Base-by-base conservation (phyloP, 2,797 vertebrate species). In the Takifugu rubripes region DNA sequence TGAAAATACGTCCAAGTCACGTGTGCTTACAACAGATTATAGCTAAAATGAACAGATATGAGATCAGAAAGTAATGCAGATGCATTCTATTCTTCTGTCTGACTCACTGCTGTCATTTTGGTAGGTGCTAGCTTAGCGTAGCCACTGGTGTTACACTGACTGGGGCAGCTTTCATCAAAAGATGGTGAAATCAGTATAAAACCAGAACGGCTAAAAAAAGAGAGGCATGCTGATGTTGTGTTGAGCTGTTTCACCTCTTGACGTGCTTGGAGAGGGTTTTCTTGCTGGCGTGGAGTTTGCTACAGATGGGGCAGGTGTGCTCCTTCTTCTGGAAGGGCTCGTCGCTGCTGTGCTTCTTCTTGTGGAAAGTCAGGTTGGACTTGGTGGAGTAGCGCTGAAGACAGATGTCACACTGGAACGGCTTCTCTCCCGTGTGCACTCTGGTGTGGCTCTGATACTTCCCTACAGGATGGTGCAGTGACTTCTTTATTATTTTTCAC, bases 311-410 rank as follows among this genome's bases (percentile, higher is more conserved):
- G 77, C 97, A 99, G 74, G 95, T 95, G 88, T 99, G 96, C 33
- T 99, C 95, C 83, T 99, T 99, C 82, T 91, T 94, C 77, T 92
- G 94, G 73, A 96, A 91, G 25, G 94, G 93, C 0, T 88, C 85
- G 7, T 95, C 91, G 12, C 75, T 86, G 49, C 87, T 85, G 66
- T 99, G 96, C 63, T 96, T 96, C 89, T 97, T 99, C 79, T 93
- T 95, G 90, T 99, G 97, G 14, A 96, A 95, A 0, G 94, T 98
- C 82, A 99, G 90, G 89, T 99, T 99, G 56, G 96, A 99, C 87
- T 99, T 99, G 11, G 97, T 99, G 29, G 97, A 98, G 85, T 99
- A 99, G 71, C 93, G 91, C 86, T 99, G 95, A 21, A 94, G 93
- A 82, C 97, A 99, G 74, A 99, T 85, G 74, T 99, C 96, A 81